Conservation (phyloP, 2,797 vertebrate genomes). For the Danio albolineatus region DNA sequence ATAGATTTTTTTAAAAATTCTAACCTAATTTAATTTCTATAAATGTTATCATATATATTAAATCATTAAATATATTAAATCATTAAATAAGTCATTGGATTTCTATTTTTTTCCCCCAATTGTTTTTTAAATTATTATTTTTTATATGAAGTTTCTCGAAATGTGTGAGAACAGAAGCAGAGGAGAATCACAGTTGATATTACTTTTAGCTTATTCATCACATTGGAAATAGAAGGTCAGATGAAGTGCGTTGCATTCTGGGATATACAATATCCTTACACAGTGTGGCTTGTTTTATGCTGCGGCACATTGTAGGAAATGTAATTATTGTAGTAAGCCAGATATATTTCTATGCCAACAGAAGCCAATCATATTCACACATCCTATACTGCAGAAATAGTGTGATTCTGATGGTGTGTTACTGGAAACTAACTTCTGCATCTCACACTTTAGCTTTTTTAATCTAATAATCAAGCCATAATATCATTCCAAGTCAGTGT, state of each 20-base stretch:
- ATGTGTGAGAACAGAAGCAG: not conserved
- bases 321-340: not conserved
- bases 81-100: too few relatives aligned
- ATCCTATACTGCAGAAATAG: not conserved
- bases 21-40: too few relatives aligned
- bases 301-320: not conserved
- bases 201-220: not conserved
- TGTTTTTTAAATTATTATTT: too few relatives aligned
- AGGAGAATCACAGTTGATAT: not conserved
- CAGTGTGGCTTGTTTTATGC: not conserved
- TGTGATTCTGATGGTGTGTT: not conserved
- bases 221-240: too few relatives aligned
- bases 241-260: not conserved
- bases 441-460: not conserved
- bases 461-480: not conserved
- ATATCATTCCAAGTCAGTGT: not conserved
- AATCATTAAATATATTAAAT: too few relatives aligned
- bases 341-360: too few relatives aligned
- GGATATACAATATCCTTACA: not conserved
- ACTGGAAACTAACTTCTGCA: not conserved
- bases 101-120: too few relatives aligned
- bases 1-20: too few relatives aligned
- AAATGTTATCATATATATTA: too few relatives aligned
- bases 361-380: too few relatives aligned
- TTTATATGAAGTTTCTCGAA: too few relatives aligned